These are phyloP conservation scores for Rhabdomys dilectus DNA, from an alignment of 2,113 vertebrate genomes.

Conservation along the genomic window DNA sequence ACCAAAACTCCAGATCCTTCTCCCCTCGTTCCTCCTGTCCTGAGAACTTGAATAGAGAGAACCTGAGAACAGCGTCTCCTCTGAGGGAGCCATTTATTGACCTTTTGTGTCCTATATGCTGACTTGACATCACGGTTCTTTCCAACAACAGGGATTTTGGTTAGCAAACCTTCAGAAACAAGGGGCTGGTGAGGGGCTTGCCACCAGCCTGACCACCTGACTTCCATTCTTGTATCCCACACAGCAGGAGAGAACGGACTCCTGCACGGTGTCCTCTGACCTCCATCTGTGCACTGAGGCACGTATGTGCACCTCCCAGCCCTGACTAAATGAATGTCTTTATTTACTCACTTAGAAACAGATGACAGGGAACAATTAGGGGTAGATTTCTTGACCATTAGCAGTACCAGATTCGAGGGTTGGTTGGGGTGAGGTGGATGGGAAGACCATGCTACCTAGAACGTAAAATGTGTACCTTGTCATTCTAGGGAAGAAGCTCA, in stretches of 20 bases:
- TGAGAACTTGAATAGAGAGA: background rate
- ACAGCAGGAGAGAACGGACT: background rate
- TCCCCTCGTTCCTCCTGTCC: background rate
- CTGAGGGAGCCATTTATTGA: background rate
- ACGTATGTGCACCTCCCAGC: background rate
- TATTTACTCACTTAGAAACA: background rate
- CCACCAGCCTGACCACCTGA: too few relatives aligned
- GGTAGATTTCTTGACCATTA: conserved; percentile 46
- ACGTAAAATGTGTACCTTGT: conserved; percentile 14
- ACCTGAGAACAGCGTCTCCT: background rate
- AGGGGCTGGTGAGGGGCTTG: background rate
- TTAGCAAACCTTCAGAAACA: background rate
- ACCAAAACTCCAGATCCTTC: background rate
- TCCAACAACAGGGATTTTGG: background rate
- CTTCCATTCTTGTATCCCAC: background rate
- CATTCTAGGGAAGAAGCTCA: background rate
- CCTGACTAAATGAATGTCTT: background rate
- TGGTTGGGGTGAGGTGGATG: background rate
- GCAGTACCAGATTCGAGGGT: conserved; percentile 59
- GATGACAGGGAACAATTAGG: background rate
- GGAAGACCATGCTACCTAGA: conserved; percentile 38
- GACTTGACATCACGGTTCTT: background rate
- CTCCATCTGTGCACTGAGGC: background rate
- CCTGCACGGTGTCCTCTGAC: background rate
- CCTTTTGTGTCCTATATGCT: background rate